Evolutionary conservation across 2,113 vertebrate species (phyloP).

Genomic region (Gnathonemus echidnorhynchus): DNA sequence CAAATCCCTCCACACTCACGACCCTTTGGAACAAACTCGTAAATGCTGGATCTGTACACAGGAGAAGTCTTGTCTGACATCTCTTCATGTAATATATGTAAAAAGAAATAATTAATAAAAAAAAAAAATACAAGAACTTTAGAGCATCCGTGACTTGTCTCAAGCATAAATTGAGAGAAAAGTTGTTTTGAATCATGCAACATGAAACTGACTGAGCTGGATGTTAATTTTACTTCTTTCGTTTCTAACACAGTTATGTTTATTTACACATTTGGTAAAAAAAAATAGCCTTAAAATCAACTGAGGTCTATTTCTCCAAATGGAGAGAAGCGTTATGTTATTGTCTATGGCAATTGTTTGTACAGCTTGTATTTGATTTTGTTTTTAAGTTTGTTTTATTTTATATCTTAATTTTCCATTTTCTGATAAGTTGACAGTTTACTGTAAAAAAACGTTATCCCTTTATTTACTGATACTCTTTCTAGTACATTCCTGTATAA

Average conservation of each 20-base stretch:
- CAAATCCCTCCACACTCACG: slow-evolving; percentile 38
- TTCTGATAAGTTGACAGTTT: slow-evolving; percentile 68
- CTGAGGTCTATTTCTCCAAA: slow-evolving; percentile 68
- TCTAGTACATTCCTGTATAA: slow-evolving; percentile 94
- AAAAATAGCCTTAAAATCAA: slow-evolving; percentile 60
- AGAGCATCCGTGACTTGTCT: slow-evolving; percentile 56
- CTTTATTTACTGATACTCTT: slow-evolving; percentile 66
- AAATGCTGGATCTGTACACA: slow-evolving; percentile 48
- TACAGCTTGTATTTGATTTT: slow-evolving; percentile 73
- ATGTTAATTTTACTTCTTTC: slow-evolving; percentile 65
- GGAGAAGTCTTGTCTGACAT: slow-evolving; percentile 47
- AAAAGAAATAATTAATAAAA: slow-evolving; percentile 52
- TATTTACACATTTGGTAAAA: slow-evolving; percentile 54
- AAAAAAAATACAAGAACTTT: slow-evolving; percentile 46
- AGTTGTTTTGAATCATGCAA: slow-evolving; percentile 56
- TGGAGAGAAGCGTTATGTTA: slow-evolving; percentile 72
- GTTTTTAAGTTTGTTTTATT: slow-evolving; percentile 44
- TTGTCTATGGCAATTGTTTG: slow-evolving; percentile 85
- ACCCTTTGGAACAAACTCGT: slow-evolving; percentile 48
- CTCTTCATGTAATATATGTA: slow-evolving; percentile 52
- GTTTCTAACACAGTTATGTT: slow-evolving; percentile 71
- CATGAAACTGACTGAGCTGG: slow-evolving; percentile 74
- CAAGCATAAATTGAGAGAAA: slow-evolving; percentile 43
- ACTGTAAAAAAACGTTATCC: slow-evolving; percentile 69
- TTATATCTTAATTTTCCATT: slow-evolving; percentile 48